Evolutionary conservation across 2,113 vertebrate species (phyloP).

Genomic region (Lepisosteus oculatus): DNA sequence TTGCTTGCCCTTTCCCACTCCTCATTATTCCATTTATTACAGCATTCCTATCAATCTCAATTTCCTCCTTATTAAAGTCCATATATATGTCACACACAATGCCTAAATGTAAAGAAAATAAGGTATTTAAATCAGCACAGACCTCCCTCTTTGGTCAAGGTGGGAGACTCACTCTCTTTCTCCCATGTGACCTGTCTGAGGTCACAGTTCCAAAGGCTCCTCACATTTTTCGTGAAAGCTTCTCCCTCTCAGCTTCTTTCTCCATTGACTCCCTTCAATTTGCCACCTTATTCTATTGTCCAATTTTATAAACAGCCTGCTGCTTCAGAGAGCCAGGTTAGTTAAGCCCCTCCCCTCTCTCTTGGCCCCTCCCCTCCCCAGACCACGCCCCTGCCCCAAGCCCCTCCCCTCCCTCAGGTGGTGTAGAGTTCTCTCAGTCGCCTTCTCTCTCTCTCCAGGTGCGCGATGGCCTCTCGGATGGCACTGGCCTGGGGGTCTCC

Average conservation of each 20-base stretch:
- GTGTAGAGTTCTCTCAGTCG: constrained; percentile 33
- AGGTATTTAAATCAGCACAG: too few relatives aligned
- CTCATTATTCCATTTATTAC: too few relatives aligned
- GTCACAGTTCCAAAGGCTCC: background rate
- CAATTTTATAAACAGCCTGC: too few relatives aligned
- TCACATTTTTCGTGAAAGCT: background rate
- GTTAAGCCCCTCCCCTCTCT: background rate
- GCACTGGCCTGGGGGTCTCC: constrained; percentile 75
- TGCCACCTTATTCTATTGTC: background rate
- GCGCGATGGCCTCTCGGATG: constrained; percentile 72
- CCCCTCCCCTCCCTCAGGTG: constrained; percentile 25
- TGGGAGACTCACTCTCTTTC: too few relatives aligned
- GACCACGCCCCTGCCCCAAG: background rate
- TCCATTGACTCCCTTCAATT: too few relatives aligned
- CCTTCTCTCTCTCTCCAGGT: constrained; percentile 75
- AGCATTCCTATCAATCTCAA: too few relatives aligned
- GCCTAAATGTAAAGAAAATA: too few relatives aligned
- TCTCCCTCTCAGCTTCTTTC: background rate
- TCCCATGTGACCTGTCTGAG: too few relatives aligned
- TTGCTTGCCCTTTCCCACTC: too few relatives aligned
- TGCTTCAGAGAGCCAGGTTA: background rate
- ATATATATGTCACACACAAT: too few relatives aligned
- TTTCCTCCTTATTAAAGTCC: too few relatives aligned
- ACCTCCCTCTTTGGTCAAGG: too few relatives aligned
- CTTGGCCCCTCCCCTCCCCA: background rate